These are phyloP conservation scores for Bolborhynchus lineola DNA, from an alignment of 2,113 vertebrate genomes.

Conservation along the genomic window DNA sequence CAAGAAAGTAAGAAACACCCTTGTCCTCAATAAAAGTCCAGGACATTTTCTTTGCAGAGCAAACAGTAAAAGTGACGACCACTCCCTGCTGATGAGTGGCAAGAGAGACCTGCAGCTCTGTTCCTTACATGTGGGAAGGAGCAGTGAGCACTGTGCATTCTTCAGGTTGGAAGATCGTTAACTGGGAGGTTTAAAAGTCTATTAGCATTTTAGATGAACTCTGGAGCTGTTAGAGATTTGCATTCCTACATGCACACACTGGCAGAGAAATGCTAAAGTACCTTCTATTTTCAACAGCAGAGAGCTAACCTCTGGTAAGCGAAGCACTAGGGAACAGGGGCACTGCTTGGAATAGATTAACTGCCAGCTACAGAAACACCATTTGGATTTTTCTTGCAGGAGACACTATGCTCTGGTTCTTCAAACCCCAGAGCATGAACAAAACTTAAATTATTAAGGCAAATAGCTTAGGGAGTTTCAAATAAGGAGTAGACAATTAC, in stretches of 20 bases:
- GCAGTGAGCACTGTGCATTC: fast-evolving
- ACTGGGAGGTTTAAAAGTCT: neutral
- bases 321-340: neutral
- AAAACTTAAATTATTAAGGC: constrained; percentile 4
- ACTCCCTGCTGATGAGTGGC: neutral
- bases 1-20: neutral
- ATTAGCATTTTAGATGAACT: neutral
- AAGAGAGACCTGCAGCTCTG: neutral
- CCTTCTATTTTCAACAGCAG: neutral
- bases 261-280: neutral
- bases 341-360: neutral
- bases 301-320: neutral
- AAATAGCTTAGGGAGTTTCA: constrained; percentile 14
- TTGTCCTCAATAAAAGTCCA: neutral
- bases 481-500: constrained; percentile 5
- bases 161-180: neutral
- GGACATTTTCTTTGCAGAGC: neutral
- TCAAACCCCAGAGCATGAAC: neutral
- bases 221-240: neutral
- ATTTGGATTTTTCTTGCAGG: neutral
- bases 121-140: neutral
- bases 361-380: neutral
- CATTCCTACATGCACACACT: neutral
- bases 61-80: neutral
- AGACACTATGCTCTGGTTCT: neutral